These are phyloP conservation scores for Dysdera silvatica DNA, from an alignment of 1,140 invertebrate species.

Conservation along the genomic window DNA sequence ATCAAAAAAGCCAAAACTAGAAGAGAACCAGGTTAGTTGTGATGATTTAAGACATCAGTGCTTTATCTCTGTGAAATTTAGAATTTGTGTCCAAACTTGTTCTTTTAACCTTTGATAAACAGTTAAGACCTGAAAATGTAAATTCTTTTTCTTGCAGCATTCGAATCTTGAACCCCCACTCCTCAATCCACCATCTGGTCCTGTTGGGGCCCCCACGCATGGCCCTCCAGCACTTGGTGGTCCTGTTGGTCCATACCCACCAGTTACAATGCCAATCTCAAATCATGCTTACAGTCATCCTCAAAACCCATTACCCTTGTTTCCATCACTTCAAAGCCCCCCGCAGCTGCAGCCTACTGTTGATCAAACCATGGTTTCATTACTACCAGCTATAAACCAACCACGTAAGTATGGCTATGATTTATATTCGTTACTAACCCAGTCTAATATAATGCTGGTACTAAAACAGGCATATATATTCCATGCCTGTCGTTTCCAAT, in stretches of 20 bases:
- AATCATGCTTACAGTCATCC: constrained; percentile 18
- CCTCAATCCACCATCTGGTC: constrained; percentile 21
- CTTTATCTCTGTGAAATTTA: neutral
- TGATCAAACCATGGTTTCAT: constrained; percentile 9
- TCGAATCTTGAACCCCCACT: constrained; percentile 25
- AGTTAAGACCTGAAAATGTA: neutral
- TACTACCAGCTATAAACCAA: constrained; percentile 14
- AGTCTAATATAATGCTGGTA: neutral
- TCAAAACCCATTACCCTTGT: constrained; percentile 14
- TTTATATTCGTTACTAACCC: neutral
- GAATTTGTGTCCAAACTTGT: too few relatives aligned
- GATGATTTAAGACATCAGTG: neutral
- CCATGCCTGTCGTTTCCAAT: too few relatives aligned
- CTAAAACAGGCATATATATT: too few relatives aligned
- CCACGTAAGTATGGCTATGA: constrained; percentile 2
- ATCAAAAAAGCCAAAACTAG: constrained; percentile 20
- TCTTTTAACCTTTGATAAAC: neutral
- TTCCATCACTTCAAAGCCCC: constrained; percentile 12
- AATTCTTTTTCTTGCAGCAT: neutral
- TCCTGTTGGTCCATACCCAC: constrained; percentile 14
- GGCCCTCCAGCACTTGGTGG: constrained; percentile 23
- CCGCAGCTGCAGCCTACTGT: constrained; percentile 23
- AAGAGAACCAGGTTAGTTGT: constrained; percentile 21
- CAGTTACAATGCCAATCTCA: constrained; percentile 4
- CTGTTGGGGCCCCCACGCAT: constrained; percentile 23